Base-by-base conservation (phyloP, 2,888 invertebrate species). In the Drosophila suboccidentalis region DNA sequence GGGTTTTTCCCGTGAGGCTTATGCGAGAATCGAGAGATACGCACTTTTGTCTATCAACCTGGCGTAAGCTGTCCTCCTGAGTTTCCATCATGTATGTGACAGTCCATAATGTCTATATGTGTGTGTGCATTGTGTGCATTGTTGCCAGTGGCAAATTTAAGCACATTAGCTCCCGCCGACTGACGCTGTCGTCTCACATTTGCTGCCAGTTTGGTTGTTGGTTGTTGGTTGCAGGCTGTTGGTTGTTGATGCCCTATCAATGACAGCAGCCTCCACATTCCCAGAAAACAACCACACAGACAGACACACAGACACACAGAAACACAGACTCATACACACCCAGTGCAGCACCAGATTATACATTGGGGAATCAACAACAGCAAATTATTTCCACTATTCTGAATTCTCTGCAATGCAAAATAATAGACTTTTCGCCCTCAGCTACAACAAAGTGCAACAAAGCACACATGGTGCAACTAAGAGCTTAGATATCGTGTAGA, bases 131-230 rank as follows among this genome's bases (percentile, higher is more conserved):
- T n/a, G n/a, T n/a, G n/a, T n/a, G n/a, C n/a, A 63, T 67, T 71
- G 69, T 81, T 67, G 67, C 71, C 75, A 46, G 44, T 62, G 68
- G 74, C 71, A 71, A 71, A 71, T 78, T 69, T 66, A 71, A 74
- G 74, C 68, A 74, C 46, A 83, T 83, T 77, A 77, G 57, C 69
- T 60, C 43, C 13, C 36, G 63, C 55, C 77, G 73, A 80, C 66
- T 80, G 80, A 50, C 49, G 78, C 80, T 78, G 78, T 76, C 80
- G 61, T 59, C 55, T 78, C 63, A 69, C 66, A 80, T 78, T 78
- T 76, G 68, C 58, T 61, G 68, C 63, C 60, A 58, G 71, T 61
- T 54, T 62, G 39, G 29, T 32, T 60, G 68, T 61, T 71, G 39
- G 29, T 32, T 60, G 68, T 61, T 71, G 26, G 6, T 1, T 26